Percentiles rank a stretch among this genome's conserved stretches.
phyloP scores from a whole-genome alignment of 2,888 invertebrate genomes.

The Syritta pipiens region DNA sequence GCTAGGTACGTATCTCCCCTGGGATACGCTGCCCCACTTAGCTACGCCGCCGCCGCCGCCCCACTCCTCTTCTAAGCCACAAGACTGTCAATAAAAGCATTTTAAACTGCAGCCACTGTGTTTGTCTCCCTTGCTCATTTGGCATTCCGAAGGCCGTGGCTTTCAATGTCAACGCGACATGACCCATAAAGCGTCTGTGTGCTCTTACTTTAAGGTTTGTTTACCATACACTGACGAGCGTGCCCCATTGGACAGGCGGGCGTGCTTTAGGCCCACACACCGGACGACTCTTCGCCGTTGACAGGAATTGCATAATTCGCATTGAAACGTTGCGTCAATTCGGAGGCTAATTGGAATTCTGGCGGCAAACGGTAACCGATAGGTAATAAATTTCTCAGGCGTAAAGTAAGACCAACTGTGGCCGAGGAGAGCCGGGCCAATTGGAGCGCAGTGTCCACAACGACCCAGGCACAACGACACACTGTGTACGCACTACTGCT shows the following conservation, averaged over 20 bases:
- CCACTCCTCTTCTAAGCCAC: constrained; percentile 37
- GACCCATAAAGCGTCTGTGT: constrained; percentile 26
- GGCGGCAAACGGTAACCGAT: constrained; percentile 28
- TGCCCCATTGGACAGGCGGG: too few species aligned
- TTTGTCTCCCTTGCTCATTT: constrained; percentile 3
- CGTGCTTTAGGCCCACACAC: neutral
- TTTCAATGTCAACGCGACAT: constrained; percentile 51
- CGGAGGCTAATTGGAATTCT: constrained; percentile 36
- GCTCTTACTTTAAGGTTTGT: constrained; percentile 14
- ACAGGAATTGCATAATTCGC: constrained; percentile 27
- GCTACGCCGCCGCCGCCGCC: constrained; percentile 45
- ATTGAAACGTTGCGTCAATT: constrained; percentile 42
- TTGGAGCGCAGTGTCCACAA: constrained; percentile 42
- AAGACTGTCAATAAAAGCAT: constrained; percentile 51
- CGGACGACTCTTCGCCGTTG: too few species aligned
- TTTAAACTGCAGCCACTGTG: constrained; percentile 1
- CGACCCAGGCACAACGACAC: neutral
- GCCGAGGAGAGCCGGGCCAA: constrained; percentile 10
- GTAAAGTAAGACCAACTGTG: constrained; percentile 29
- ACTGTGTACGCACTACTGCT: constrained; percentile 5
- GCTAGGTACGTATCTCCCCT: constrained; percentile 31
- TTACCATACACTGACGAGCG: constrained; percentile 25
- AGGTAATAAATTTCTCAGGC: constrained; percentile 43
- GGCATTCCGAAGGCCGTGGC: neutral
- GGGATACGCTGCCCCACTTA: constrained; percentile 17